Base-by-base conservation (phyloP, 2,888 invertebrate species). In the Aporophyla nigra region DNA sequence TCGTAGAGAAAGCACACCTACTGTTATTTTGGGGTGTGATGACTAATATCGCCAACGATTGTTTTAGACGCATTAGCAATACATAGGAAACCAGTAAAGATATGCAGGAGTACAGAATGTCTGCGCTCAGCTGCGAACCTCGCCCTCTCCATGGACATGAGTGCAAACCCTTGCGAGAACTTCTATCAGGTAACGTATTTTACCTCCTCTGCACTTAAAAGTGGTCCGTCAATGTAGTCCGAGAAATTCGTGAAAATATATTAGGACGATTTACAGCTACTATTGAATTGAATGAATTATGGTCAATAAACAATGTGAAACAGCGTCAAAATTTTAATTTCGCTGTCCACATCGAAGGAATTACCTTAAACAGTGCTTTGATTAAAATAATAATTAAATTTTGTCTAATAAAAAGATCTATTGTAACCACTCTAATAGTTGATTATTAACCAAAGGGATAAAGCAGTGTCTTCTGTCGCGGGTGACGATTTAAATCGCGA, bases 101-200 rank as follows among this genome's bases (percentile, higher is more conserved):
- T 97, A 53, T 98, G 98, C 88, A 97, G 97, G 71, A 97, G 97
- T 46, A 97, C 97, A 75, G 97, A 98, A 91, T 98, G 98, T 88
- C 94, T 98, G 56, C 97, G 98, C 49, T 97, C 97, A 82, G 98
- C 98, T 14, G 97, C 98, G 33, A 98, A 98, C 93, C 96, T 98
- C 54, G 97, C 98, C 27, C 97, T 98, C 63, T 97, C 98, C 19
- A 98, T 98, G 97, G 98, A 98, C 92, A 93, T 93, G 71, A 97
- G 96, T 49, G 97, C 97, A 69, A 97, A 98, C 92, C 98, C 98
- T 68, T 98, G 98, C 90, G 97, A 98, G 62, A 97, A 98, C 94
- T 98, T 98, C 94, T 98, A 98, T 93, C 95, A 97, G 97, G 98
- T 97, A 88, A 54, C 0, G 0, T 3, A n/a, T 58, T 71, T 27